These are phyloP conservation scores for Syngnathus floridae DNA, from an alignment of 2,113 vertebrate species.

Conservation along the genomic window DNA sequence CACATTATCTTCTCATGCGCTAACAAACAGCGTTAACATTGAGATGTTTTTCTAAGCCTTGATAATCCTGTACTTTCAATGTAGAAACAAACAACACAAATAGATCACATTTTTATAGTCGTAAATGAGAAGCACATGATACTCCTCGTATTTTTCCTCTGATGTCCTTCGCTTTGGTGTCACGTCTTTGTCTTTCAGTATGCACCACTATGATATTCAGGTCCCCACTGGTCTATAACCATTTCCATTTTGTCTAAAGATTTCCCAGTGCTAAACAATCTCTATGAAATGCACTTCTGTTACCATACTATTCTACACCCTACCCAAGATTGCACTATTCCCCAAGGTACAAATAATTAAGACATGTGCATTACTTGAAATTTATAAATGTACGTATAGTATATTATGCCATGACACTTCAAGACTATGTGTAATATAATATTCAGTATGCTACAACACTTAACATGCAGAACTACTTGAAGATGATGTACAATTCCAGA, in stretches of 20 bases:
- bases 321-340: too few relatives aligned
- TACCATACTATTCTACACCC: too few relatives aligned
- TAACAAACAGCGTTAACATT: slow-evolving; percentile 31
- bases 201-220: too few relatives aligned
- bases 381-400: too few relatives aligned
- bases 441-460: too few relatives aligned
- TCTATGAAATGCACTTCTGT: background rate
- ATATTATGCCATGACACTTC: too few relatives aligned
- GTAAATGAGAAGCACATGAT: slow-evolving; percentile 16
- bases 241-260: slow-evolving; percentile 33
- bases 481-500: too few relatives aligned
- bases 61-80: background rate
- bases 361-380: too few relatives aligned
- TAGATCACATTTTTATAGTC: background rate
- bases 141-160: slow-evolving; percentile 31
- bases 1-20: background rate
- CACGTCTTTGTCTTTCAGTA: slow-evolving; percentile 41
- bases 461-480: too few relatives aligned
- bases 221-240: slow-evolving; percentile 20
- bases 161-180: slow-evolving; percentile 13
- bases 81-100: background rate
- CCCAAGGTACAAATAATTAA: too few relatives aligned
- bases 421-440: too few relatives aligned
- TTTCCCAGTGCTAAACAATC: slow-evolving; percentile 20
- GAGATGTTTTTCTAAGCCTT: slow-evolving; percentile 16